Evolutionary conservation across 2,888 invertebrate genomes (phyloP).

Genomic region (Dasysyrphus tricinctus): DNA sequence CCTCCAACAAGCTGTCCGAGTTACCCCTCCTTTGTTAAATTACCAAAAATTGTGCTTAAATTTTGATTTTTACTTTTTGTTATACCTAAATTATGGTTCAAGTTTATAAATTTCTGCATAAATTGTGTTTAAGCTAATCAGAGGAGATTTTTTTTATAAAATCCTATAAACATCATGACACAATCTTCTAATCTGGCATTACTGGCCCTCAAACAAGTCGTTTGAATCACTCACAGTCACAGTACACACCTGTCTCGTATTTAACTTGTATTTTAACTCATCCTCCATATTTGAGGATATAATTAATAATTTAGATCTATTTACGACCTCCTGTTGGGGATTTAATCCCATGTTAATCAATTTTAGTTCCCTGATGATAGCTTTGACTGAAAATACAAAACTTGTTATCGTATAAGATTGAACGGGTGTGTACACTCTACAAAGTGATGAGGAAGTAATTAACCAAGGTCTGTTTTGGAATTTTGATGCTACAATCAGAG

Average conservation of each 20-base stretch:
- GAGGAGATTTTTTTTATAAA: background rate
- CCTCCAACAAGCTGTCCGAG: too few species aligned
- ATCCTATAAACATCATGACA: background rate
- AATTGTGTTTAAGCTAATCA: background rate
- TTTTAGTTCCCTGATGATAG: constrained; percentile 26
- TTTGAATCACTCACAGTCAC: constrained; percentile 3
- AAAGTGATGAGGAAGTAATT: constrained; percentile 39
- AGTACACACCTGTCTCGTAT: background rate
- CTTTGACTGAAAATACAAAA: background rate
- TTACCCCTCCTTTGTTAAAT: too few species aligned
- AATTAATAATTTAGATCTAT: constrained; percentile 39
- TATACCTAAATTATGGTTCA: too few species aligned
- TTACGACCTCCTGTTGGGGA: constrained; percentile 2
- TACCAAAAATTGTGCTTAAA: too few species aligned
- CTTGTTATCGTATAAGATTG: constrained; percentile 1
- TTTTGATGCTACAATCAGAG: constrained; percentile 1
- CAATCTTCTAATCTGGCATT: constrained; percentile 3
- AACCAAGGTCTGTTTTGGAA: constrained; percentile 15
- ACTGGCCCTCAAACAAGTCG: background rate
- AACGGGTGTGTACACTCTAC: background rate
- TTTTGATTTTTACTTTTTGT: too few species aligned
- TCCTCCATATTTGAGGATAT: constrained; percentile 27
- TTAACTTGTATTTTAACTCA: background rate
- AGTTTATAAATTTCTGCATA: too few species aligned
- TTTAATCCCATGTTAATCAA: constrained; percentile 42